Percentiles rank a stretch among this genome's conserved stretches.
Evolutionary conservation across 2,888 invertebrate genomes (phyloP).

Genomic region (Sinelater perroti): DNA sequence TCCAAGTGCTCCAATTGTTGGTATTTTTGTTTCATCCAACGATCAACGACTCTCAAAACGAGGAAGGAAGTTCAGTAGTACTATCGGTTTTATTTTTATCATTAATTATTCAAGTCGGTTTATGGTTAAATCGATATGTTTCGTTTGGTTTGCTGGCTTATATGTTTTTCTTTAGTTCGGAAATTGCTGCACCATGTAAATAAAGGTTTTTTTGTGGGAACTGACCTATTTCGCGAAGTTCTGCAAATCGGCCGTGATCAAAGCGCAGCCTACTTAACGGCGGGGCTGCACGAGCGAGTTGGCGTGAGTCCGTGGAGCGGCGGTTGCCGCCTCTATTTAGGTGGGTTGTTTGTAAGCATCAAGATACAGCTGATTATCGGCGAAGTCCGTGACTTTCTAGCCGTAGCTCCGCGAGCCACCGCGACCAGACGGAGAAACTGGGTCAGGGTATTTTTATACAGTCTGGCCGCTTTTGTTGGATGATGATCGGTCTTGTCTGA

Average conservation of each 20-base stretch:
- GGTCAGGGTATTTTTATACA: constrained; percentile 43
- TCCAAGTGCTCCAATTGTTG: too few species aligned
- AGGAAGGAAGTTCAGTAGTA: background rate
- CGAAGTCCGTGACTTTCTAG: constrained; percentile 39
- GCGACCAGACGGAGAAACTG: constrained; percentile 36
- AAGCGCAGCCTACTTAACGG: constrained; percentile 14
- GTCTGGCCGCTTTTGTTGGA: constrained; percentile 32
- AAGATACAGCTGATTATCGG: constrained; percentile 29
- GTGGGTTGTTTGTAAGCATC: constrained; percentile 29
- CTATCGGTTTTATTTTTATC: background rate
- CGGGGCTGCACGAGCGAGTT: constrained; percentile 10
- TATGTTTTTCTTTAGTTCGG: too few species aligned
- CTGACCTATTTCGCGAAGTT: constrained; percentile 5
- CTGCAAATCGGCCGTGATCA: constrained; percentile 6
- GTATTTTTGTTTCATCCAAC: too few species aligned
- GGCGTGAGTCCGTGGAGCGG: constrained; percentile 17
- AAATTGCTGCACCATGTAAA: too few species aligned
- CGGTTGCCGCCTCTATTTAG: constrained; percentile 30
- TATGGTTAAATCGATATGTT: background rate
- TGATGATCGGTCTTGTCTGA: constrained; percentile 31
- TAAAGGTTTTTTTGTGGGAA: constrained; percentile 10
- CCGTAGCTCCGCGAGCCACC: constrained; percentile 30
- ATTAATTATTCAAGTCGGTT: background rate
- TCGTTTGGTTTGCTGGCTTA: background rate
- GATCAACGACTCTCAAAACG: too few species aligned